Base-by-base conservation (phyloP, 2,113 vertebrate genomes). In the Lycaon pictus region DNA sequence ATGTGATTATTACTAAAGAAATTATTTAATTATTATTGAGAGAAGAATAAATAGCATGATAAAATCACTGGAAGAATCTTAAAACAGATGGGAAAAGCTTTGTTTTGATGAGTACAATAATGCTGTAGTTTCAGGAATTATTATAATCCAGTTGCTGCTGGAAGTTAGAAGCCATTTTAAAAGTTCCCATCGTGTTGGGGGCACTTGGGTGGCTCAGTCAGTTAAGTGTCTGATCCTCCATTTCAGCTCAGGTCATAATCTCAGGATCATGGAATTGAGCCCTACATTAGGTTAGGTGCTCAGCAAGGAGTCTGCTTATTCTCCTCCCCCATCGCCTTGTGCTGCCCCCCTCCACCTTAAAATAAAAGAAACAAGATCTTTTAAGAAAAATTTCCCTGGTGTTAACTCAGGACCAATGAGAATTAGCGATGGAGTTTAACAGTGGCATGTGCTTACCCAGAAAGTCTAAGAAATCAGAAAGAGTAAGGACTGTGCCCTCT, bases 11-110 rank as follows among this genome's bases (percentile, higher is more conserved):
- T 48, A 25, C 15, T 77, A 74, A 67, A 76, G 11, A 87, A 94
- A 85, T n/a, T 60, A 81, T 58, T 84, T 62, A 83, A 58, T 72
- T 87, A 51, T 87, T 62, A 51, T 23, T 37, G 23, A 87, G 53
- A 65, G 80, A 93, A 91, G 22, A 91, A 93, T 51, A 96, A 90
- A 86, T 9, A 82, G 4, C 8, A 27, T n/a, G 84, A 58, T 84
- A 65, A 53, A 51, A n/a, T 80, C 56, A 89, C 23, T 60, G 19
- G 25, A 53, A 60, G 43, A 76, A 27, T 71, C 25, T 96, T 48
- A 0, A 77, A 65, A 29, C 20, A 4, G 13, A 62, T 29, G 3
- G 35, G 76, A 72, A 97, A 15, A 20, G 65, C 56, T 83, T 58
- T 15, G 20, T 53, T 56, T 65, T 77, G 51, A 53, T 5, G 29